Evolutionary conservation across 2,113 vertebrate species (phyloP), one percentile per base, ranked within the genome.

Genomic region (Symphodus melops): DNA sequence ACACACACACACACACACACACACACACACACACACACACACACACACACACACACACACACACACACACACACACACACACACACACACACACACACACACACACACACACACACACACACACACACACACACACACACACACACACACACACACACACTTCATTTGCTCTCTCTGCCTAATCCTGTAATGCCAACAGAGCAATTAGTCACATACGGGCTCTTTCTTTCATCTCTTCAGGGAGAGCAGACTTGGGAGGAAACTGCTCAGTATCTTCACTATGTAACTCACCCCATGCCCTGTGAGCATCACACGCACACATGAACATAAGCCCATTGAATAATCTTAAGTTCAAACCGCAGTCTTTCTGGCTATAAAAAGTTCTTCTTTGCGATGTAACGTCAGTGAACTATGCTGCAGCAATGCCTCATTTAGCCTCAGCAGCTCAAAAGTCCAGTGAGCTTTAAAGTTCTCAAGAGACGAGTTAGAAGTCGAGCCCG

Each of bases 161-260:
- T 62, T 52, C 37, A 16, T 77, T 71, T 58, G 19, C 68, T 49
- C 48, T 75, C 56, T 58, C 68, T 42, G 36, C 81, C 68, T 79
- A 86, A 89, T 89, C 83, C 86, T 85, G 71, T 86, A 86, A 88
- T 72, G 77, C 83, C 76, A 73, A 85, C 77, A 84, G 75, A 72
- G 79, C 71, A 84, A 80, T 91, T 88, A 85, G 84, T 86, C 82
- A 84, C 83, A 90, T 88, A 78, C 75, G 16, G 46, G 57, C 68
- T 83, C 78, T 78, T 83, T 84, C 88, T 89, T 90, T 90, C 82
- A 89, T 90, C 80, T 82, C 61, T 73, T 56, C 60, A 66, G 69
- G 53, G 44, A 79, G 62, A 72, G 59, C 14, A 11, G 66, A 68
- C 72, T 70, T 71, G 70, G 75, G 49, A 76, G 75, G 71, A 83